Conservation (phyloP, 2,113 vertebrate species). For the Apteryx mantelli region DNA sequence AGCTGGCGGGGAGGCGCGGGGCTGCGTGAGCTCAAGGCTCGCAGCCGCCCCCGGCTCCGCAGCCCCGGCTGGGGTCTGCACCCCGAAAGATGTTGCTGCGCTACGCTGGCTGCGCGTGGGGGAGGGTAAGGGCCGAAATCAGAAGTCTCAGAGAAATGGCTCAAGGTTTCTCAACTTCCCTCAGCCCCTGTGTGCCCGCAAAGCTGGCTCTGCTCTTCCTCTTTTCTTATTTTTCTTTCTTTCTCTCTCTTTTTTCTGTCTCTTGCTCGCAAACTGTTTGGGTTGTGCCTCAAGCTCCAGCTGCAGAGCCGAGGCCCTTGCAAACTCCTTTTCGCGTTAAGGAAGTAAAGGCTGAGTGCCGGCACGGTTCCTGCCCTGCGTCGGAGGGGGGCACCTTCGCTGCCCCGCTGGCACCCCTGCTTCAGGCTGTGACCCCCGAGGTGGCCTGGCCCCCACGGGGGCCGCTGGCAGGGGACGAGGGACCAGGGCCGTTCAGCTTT, state of each 20-base stretch:
- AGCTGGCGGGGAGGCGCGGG: not conserved
- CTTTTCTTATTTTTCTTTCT: not conserved
- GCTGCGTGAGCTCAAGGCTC: not conserved
- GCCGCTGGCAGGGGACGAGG: too few species aligned
- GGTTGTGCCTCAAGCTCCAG: not conserved
- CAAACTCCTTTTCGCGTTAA: rapidly evolving
- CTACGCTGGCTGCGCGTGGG: not conserved
- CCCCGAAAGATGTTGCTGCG: not conserved
- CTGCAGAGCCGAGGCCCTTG: not conserved
- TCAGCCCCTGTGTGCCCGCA: not conserved
- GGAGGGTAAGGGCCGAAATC: not conserved
- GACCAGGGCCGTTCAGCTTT: not conserved
- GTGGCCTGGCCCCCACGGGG: rapidly evolving
- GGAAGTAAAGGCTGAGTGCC: not conserved
- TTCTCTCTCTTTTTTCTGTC: not conserved
- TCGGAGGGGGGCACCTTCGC: not conserved
- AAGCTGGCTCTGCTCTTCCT: constrained; percentile 2
- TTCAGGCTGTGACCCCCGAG: not conserved
- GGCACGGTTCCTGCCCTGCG: not conserved
- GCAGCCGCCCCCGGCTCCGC: not conserved
- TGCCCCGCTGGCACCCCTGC: rapidly evolving
- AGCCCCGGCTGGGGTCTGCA: not conserved
- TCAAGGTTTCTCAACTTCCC: constrained; percentile 48
- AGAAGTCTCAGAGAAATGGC: not conserved
- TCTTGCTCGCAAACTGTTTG: not conserved